Evolutionary conservation across 2,113 vertebrate genomes (phyloP).

Genomic region (Chaenogobius annularis): DNA sequence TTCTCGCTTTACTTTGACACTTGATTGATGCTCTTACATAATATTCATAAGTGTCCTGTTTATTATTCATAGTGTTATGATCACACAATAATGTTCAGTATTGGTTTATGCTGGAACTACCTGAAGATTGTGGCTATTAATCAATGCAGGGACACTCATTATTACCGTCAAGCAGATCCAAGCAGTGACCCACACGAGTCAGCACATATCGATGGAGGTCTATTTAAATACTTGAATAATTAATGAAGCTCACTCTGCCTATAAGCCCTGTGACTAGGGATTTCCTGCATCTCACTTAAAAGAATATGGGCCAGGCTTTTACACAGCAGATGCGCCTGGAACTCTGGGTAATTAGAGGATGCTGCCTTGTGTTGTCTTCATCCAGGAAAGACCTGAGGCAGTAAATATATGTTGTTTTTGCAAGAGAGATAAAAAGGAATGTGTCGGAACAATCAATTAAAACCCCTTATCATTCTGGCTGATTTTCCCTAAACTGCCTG

Average conservation of each 20-base stretch:
- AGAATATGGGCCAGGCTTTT: constrained; percentile 17
- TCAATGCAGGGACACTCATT: constrained; percentile 54
- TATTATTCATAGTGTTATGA: constrained; percentile 60
- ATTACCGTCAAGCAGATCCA: constrained; percentile 41
- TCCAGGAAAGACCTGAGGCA: constrained; percentile 15
- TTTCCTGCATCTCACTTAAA: constrained; percentile 30
- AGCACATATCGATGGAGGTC: constrained; percentile 53
- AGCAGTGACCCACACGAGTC: constrained; percentile 37
- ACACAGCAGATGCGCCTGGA: background rate
- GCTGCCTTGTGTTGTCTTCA: constrained; percentile 2
- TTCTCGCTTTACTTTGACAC: background rate
- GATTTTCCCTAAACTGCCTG: no score
- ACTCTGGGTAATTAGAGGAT: constrained; percentile 26
- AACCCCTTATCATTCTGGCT: background rate
- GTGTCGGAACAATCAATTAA: background rate
- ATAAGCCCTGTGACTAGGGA: constrained; percentile 36
- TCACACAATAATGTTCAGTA: constrained; percentile 36
- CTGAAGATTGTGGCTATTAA: constrained; percentile 66
- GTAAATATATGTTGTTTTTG: constrained; percentile 30
- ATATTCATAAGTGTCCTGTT: constrained; percentile 32
- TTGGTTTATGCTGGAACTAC: constrained; percentile 23
- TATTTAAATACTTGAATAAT: constrained; percentile 65
- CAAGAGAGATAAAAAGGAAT: constrained; percentile 29
- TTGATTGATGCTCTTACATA: constrained; percentile 18
- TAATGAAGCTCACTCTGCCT: constrained; percentile 46